phyloP scores from a whole-genome alignment of 2,888 invertebrate genomes.

The Cosmorhoe ocellata region DNA sequence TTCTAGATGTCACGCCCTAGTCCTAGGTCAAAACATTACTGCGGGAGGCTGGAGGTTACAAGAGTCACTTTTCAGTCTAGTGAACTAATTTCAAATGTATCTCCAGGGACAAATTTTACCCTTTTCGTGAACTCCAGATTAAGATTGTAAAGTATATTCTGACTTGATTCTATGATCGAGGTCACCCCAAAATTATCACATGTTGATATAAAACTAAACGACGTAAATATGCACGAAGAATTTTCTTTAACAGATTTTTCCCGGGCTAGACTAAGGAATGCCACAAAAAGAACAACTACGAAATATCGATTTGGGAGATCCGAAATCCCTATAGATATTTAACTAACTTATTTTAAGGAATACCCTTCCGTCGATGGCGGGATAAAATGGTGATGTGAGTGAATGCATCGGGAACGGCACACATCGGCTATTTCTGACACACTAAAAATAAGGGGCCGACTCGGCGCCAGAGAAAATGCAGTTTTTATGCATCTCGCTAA shows the following conservation, averaged over 20 bases:
- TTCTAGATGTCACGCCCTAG: constrained; percentile 7
- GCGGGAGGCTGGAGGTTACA: constrained; percentile 6
- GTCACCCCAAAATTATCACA: too few relatives aligned
- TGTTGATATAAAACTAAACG: too few relatives aligned
- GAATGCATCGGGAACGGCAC: constrained; percentile 57
- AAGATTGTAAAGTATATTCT: too few relatives aligned
- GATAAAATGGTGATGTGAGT: constrained; percentile 50
- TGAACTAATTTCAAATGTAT: constrained; percentile 1
- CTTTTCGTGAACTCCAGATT: not conserved
- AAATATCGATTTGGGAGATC: constrained; percentile 23
- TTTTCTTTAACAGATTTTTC: too few relatives aligned
- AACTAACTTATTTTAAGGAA: constrained; percentile 25
- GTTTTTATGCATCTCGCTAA: constrained; percentile 71
- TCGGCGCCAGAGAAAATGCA: constrained; percentile 52
- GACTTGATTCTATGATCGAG: too few relatives aligned
- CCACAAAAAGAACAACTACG: constrained; percentile 9
- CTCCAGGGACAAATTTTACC: not conserved
- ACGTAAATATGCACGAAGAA: too few relatives aligned
- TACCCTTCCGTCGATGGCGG: constrained; percentile 37
- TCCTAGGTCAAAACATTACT: constrained; percentile 7
- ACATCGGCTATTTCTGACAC: constrained; percentile 62
- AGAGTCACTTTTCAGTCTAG: constrained; percentile 1
- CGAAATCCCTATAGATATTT: constrained; percentile 21
- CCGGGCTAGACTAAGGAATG: not conserved
- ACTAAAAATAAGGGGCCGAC: constrained; percentile 67